These are phyloP conservation scores for Orientallactaga sibirica DNA, from an alignment of 2,797 vertebrate genomes.

Conservation along the genomic window DNA sequence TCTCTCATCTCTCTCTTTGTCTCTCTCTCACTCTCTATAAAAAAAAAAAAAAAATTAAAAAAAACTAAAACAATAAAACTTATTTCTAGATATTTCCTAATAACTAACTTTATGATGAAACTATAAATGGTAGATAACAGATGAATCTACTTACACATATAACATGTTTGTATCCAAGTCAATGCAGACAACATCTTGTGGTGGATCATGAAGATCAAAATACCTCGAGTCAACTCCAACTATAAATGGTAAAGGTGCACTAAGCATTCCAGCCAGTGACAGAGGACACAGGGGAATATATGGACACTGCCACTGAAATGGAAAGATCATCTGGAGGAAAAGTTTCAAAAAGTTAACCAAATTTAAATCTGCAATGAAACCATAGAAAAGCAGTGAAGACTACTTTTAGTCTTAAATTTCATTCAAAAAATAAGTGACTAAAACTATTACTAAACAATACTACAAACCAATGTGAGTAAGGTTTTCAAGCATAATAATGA, in stretches of 20 bases:
- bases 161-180: slow-evolving; percentile 99
- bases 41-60: no score
- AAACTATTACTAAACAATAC: slow-evolving; percentile 6
- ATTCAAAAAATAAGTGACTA: slow-evolving; percentile 65
- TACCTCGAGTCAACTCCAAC: slow-evolving; percentile 99
- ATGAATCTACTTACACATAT: slow-evolving; percentile 93
- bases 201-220: slow-evolving; percentile 99
- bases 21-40: no score
- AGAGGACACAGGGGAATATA: slow-evolving; percentile 99
- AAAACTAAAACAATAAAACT: neutral
- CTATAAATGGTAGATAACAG: slow-evolving; percentile 41
- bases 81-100: slow-evolving; percentile 59
- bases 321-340: slow-evolving; percentile 97
- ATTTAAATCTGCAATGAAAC: slow-evolving; percentile 46
- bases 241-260: slow-evolving; percentile 97
- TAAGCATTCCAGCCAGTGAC: slow-evolving; percentile 96
- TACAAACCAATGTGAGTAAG: slow-evolving; percentile 39
- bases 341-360: slow-evolving; percentile 68
- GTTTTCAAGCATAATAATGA: slow-evolving; percentile 47
- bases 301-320: slow-evolving; percentile 99
- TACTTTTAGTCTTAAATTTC: slow-evolving; percentile 42
- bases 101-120: neutral
- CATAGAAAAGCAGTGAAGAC: slow-evolving; percentile 37
- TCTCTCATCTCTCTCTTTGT: neutral
- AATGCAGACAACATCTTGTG: slow-evolving; percentile 97